These are phyloP conservation scores for Frieseomelitta varia DNA, from an alignment of 1,140 invertebrate species.

Conservation along the genomic window DNA sequence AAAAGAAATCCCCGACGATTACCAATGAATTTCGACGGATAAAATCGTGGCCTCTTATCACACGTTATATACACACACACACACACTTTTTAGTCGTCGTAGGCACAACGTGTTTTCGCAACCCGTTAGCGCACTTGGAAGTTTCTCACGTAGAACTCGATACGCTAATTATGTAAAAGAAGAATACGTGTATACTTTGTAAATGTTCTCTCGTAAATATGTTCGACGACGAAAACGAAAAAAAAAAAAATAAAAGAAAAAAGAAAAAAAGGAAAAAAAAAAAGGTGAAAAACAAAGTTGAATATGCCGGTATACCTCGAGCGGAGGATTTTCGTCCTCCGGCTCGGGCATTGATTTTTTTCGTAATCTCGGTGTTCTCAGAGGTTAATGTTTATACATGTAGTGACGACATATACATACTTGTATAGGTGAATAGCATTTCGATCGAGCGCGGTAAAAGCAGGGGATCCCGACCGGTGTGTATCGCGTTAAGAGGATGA, in stretches of 20 bases:
- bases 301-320: slow-evolving; percentile 2
- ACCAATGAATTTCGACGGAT: slow-evolving; percentile 16
- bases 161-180: neutral
- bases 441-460: slow-evolving; percentile 15
- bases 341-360: neutral
- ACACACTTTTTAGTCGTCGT: slow-evolving; percentile 6
- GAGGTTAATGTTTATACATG: slow-evolving; percentile 19
- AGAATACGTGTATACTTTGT: slow-evolving; percentile 4
- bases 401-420: slow-evolving; percentile 2
- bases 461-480: neutral
- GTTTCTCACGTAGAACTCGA: slow-evolving; percentile 11
- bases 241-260: neutral
- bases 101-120: slow-evolving; percentile 22
- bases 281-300: neutral
- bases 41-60: slow-evolving; percentile 7
- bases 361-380: slow-evolving; percentile 9
- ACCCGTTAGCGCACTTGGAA: slow-evolving; percentile 10
- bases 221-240: neutral
- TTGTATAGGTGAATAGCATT: slow-evolving; percentile 10
- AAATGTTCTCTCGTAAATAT: slow-evolving; percentile 9
- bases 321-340: neutral
- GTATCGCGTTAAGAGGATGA: neutral
- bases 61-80: neutral
- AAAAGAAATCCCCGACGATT: neutral
- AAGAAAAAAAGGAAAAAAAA: neutral